Evolutionary conservation across 2,797 vertebrate species (phyloP), one percentile per base, ranked within the genome.

Genomic region (Ctenochaetus hawaiiensis): DNA sequence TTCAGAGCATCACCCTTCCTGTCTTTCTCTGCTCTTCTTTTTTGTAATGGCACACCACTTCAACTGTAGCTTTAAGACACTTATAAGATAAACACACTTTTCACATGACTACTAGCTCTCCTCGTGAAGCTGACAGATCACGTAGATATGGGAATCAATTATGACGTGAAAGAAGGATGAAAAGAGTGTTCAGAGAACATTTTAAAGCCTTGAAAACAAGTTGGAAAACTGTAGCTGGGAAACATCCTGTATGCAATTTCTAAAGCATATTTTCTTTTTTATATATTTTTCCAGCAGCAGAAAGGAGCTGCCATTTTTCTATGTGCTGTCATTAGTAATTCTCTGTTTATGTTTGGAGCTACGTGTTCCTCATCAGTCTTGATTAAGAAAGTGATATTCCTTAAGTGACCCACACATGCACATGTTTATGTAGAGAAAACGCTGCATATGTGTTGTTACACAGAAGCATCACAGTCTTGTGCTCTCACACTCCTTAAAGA

Each of bases 361-460:
- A 17, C 0, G 20, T 67, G 44, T 54, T 74, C 6, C 47, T 70
- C 53, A 23, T 83, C 70, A 34, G 72, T 72, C 30, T 47, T 37
- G 14, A 76, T 82, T 69, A 69, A 44, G 63, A 30, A 54, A 62
- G 51, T 41, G 58, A 81, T 84, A 77, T 61, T 67, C 60, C 23
- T 18, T 72, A 64, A 79, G 60, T 67, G 63, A 67, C 60, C 72
- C 44, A 52, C 44, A 53, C 45, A 5, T 39, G 37, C 9, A 39
- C 6, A 23, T 49, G 17, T 62, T 20, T 11, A 34, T 34, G 30
- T 48, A 13, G 26, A 54, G 44, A 1, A 47, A 16, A 76, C 23
- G 14, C 20, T 60, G 39, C 12, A 13, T 23, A 18, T 11, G 1
- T 13, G 39, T 14, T 34, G 41, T 62, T 23, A 48, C 48, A 54